Percentiles rank a stretch among this genome's conserved stretches.
phyloP scores from a whole-genome alignment of 2,113 vertebrate species.

The Ploceus nigricollis region DNA sequence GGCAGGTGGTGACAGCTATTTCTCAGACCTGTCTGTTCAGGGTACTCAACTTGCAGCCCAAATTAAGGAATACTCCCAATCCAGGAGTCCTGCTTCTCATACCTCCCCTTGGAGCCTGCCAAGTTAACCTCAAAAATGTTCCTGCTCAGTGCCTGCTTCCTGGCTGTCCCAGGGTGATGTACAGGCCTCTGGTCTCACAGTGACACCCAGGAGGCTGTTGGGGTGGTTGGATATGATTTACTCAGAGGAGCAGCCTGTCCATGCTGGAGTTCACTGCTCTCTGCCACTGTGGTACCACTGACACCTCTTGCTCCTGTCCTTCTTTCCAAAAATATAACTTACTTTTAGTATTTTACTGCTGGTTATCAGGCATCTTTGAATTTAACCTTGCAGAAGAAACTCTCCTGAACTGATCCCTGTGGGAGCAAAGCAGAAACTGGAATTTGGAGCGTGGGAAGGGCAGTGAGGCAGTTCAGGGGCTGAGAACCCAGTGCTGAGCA shows the following conservation, averaged over 20 bases:
- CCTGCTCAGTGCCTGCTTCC: not conserved
- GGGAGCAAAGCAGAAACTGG: not conserved
- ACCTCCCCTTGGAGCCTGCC: not conserved
- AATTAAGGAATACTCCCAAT: not conserved
- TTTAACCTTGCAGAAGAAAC: not conserved
- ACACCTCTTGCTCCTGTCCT: not conserved
- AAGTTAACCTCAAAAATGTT: not conserved
- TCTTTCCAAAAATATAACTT: not conserved
- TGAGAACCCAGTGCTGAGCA: not conserved
- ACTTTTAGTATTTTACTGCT: not conserved
- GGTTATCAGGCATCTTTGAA: not conserved
- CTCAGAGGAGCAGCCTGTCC: not conserved
- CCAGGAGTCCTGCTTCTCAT: not conserved
- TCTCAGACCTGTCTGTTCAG: not conserved
- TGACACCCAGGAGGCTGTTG: not conserved
- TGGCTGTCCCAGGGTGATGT: not conserved
- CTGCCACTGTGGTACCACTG: not conserved
- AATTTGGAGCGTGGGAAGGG: not conserved
- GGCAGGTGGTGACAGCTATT: not conserved
- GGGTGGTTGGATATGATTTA: not conserved
- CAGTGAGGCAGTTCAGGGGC: not conserved
- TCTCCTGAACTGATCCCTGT: not conserved
- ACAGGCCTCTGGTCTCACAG: not conserved
- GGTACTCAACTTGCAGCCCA: not conserved
- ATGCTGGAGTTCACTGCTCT: not conserved